Base-by-base conservation (phyloP, 2,797 vertebrate species). In the Danio aesculapii region DNA sequence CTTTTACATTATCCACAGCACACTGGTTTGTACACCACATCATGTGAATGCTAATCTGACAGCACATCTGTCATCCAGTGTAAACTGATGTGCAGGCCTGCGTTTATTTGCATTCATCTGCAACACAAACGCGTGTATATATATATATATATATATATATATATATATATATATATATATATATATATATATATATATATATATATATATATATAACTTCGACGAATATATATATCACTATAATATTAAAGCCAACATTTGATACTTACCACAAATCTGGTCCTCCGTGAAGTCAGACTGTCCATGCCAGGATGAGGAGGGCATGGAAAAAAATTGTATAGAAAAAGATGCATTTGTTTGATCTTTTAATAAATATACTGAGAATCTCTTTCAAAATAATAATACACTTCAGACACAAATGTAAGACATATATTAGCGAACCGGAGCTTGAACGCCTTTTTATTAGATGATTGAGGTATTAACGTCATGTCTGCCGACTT, bases 251-350 rank as follows among this genome's bases (percentile, higher is more conserved):
- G 46, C n/a, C 6, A 39, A 75, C 19, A 75, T 74, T 39, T 7
- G 59, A 11, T 39, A 93, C 94, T 94, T 84, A 95, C 91, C 94
- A 63, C 87, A 55, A 85, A 94, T 94, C 89, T 95, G 95, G 85
- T 95, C 95, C 84, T 95, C 94, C 21, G 93, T 84, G 90, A 95
- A 94, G 88, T 95, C 94, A 84, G 91, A 93, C 95, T 95, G 91
- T 83, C 81, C 76, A 61, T 68, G 1, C 71, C 19, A 67, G 67
- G 9, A 41, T 46, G 71, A 68, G 62, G 71, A 68, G 62, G 47
- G 52, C 16, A 57, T 17, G 30, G 44, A 19, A 62, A 21, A 62
- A 13, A 73, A 17, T 17, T 82, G 67, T 12, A 55, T 30, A 58
- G 8, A 58, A 83, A n/a, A 58, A 75, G 12, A 77, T 77, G 30